Evolutionary conservation across 2,888 invertebrate species (phyloP), one percentile per base, ranked within the genome.

Genomic region (Rotaria socialis): DNA sequence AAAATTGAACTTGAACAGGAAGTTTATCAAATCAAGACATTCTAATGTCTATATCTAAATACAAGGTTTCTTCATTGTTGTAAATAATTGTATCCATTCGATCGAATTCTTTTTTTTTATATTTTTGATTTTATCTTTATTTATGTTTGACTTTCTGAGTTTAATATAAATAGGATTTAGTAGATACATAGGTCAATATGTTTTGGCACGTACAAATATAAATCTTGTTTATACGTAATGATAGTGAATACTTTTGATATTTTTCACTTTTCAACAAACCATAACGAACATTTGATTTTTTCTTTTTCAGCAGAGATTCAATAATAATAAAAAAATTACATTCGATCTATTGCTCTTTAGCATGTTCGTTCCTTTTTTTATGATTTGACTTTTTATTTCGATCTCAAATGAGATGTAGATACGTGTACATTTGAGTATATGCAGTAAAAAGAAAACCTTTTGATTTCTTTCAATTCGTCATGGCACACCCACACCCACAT

Each of bases 21-120:
- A 67, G 67, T 35, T 67, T 35, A 67, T 67, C 67, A 67, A 67
- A 67, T 67, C 67, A 67, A 67, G 35, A 67, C 67, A 67, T 67
- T 67, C 67, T 35, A 35, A 4, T 67, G 67, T 67, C 67, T 67
- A 19, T 35, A 67, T 67, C 35, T 35, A 67, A 67, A 67, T 67
- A 41, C 67, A 67, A 67, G 67, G 67, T 67, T 67, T 67, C 27
- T 1, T 67, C 16, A 16, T 27, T 27, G 16, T 2, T 35, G 19
- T 67, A 35, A 35, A 67, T 67, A 16, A 19, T 67, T 35, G 14
- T 27, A 67, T 19, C 6, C 67, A 27, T 55, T 55, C 19, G 8
- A 11, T 19, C 22, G 5, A 19, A 55, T 55, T 55, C 60, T 27
- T 60, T 27, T 27, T 60, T 3, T 60, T 27, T 19, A 5, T 55